These are phyloP conservation scores for Ferrisia virgata DNA, from an alignment of 2,888 invertebrate genomes.

Conservation along the genomic window DNA sequence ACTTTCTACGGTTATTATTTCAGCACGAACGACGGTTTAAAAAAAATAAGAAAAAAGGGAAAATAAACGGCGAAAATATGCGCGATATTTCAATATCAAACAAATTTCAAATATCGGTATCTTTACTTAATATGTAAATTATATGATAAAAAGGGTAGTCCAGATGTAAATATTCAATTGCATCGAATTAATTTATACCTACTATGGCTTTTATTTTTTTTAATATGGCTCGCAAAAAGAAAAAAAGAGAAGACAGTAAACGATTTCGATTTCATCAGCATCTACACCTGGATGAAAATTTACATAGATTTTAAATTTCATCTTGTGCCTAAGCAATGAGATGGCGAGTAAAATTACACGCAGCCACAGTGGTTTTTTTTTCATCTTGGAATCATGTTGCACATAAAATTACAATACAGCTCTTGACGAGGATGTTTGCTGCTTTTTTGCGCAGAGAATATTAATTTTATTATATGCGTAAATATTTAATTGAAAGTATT, in stretches of 20 bases:
- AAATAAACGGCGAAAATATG: not conserved
- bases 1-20: not conserved
- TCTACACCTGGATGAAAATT: not conserved
- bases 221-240: not conserved
- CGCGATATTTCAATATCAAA: constrained; percentile 5
- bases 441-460: no score
- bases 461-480: no score
- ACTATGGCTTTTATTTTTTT: not conserved
- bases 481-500: no score
- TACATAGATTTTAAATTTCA: not conserved
- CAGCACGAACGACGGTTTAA: not conserved
- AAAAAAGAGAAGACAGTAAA: no score
- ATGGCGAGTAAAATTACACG: not conserved
- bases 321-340: not conserved
- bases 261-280: not conserved
- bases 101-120: not conserved
- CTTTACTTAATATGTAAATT: not conserved
- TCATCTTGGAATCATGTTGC: no score
- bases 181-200: constrained; percentile 4
- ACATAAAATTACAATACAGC: no score
- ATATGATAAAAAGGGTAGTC: not conserved
- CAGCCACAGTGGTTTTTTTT: no score
- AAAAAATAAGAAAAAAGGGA: not conserved
- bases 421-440: no score
- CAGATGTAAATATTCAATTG: constrained; percentile 3